These are phyloP conservation scores for Opisthograptis luteolata DNA, from an alignment of 2,888 invertebrate species.

Conservation along the genomic window DNA sequence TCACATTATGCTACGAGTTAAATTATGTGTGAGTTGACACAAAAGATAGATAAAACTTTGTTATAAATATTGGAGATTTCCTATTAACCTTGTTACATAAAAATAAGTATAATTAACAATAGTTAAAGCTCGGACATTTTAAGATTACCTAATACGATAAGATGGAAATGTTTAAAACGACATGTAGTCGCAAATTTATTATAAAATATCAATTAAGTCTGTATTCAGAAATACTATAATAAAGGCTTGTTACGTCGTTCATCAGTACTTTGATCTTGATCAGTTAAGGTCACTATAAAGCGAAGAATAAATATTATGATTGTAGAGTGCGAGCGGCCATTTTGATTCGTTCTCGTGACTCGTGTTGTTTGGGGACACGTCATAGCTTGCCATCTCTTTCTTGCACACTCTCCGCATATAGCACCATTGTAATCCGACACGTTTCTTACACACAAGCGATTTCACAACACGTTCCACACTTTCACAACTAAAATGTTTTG, in stretches of 20 bases:
- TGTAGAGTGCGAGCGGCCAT: constrained; percentile 82
- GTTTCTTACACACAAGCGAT: constrained; percentile 83
- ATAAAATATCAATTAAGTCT: constrained; percentile 32
- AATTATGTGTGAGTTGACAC: constrained; percentile 8
- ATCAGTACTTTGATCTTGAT: constrained; percentile 82
- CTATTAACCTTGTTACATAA: constrained; percentile 24
- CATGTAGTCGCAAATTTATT: constrained; percentile 46
- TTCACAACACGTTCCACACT: constrained; percentile 83
- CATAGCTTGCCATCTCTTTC: constrained; percentile 77
- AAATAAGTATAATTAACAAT: constrained; percentile 33
- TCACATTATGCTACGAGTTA: constrained; percentile 13
- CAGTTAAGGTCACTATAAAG: constrained; percentile 82
- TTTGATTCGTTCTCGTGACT: constrained; percentile 83
- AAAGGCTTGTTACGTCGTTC: constrained; percentile 77
- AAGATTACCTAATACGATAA: constrained; percentile 33
- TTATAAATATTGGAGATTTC: constrained; percentile 17
- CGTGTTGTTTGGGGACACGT: constrained; percentile 78
- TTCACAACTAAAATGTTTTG: constrained; percentile 83
- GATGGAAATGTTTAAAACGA: constrained; percentile 62
- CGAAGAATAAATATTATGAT: constrained; percentile 84
- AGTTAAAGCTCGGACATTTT: constrained; percentile 49
- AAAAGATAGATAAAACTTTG: constrained; percentile 12
- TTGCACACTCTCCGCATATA: constrained; percentile 81
- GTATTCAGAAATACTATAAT: constrained; percentile 41
- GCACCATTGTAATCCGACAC: constrained; percentile 85